These are phyloP conservation scores for Artibeus lituratus DNA, from an alignment of 2,797 vertebrate genomes.

Conservation along the genomic window DNA sequence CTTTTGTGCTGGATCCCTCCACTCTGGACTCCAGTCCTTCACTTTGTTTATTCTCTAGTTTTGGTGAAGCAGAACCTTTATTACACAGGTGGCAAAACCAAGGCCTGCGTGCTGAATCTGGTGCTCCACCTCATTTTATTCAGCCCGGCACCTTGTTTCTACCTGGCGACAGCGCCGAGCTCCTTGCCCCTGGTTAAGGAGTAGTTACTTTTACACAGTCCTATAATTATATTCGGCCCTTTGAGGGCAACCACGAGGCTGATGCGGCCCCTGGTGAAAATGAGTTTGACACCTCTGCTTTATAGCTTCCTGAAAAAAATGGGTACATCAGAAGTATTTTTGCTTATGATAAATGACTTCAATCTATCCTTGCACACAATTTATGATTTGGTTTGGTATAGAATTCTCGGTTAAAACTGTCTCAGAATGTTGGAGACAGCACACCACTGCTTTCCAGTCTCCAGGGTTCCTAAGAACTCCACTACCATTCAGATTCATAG, in stretches of 20 bases:
- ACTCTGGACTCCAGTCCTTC: background rate
- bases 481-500: background rate
- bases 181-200: too few species aligned
- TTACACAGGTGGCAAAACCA: background rate
- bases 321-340: background rate
- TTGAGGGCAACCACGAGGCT: too few species aligned
- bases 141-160: too few species aligned
- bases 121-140: too few species aligned
- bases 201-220: too few species aligned
- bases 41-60: background rate
- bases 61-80: background rate
- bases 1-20: rapidly evolving
- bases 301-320: background rate
- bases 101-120: too few species aligned
- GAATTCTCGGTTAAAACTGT: background rate
- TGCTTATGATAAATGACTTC: background rate
- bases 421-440: background rate
- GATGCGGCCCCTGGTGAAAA: too few species aligned
- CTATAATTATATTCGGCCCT: too few species aligned
- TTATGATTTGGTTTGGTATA: background rate
- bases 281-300: background rate
- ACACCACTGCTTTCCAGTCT: background rate
- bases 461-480: background rate
- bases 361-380: background rate
- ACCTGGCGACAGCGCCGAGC: too few species aligned